These are phyloP conservation scores for Lysandra bellargus DNA, from an alignment of 2,888 invertebrate species.

Conservation along the genomic window DNA sequence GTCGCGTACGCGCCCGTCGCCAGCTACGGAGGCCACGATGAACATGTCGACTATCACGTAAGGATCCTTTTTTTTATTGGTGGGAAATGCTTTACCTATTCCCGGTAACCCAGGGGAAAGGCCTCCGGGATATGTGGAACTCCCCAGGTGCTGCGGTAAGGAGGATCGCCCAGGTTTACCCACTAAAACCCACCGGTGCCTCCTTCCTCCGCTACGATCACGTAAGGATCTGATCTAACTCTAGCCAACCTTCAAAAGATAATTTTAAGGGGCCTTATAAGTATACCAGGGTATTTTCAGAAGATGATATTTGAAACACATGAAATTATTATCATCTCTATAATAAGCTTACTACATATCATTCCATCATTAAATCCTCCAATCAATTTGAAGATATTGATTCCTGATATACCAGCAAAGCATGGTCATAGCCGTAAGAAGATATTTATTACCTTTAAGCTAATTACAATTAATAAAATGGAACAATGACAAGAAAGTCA, in stretches of 20 bases:
- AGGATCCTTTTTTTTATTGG: conserved; percentile 42
- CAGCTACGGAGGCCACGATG: conserved; percentile 67
- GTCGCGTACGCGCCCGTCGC: conserved; percentile 66
- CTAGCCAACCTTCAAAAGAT: no score
- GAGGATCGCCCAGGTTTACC: no score
- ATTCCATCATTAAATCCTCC: neutral
- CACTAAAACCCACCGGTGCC: no score
- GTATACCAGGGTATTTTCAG: neutral
- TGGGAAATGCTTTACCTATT: no score
- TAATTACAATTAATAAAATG: neutral
- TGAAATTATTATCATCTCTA: neutral
- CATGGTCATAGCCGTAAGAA: neutral
- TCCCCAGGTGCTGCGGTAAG: no score
- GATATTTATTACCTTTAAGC: neutral
- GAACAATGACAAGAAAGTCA: neutral
- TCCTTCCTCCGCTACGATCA: no score
- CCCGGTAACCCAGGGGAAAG: no score
- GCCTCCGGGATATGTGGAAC: no score
- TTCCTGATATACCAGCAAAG: neutral
- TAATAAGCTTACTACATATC: neutral
- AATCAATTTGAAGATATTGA: neutral
- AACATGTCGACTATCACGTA: conserved; percentile 74
- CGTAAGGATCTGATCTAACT: no score
- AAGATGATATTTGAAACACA: neutral
- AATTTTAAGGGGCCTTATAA: neutral